Percentiles rank a stretch among this genome's conserved stretches.
Conservation (phyloP, 2,888 invertebrate genomes). For the Aphodius sticticus region DNA sequence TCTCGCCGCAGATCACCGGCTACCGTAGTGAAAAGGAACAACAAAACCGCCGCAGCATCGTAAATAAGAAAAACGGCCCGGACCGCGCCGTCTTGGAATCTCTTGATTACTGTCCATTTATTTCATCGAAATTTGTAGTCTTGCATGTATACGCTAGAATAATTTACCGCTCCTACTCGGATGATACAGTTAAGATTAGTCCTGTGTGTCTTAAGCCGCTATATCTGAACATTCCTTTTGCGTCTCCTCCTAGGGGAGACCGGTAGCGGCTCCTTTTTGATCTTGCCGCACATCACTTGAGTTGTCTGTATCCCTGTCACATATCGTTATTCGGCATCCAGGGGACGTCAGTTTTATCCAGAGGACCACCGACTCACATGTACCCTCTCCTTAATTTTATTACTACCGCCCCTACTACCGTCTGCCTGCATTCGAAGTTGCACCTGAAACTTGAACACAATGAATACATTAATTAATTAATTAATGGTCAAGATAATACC, state of each 20-base stretch:
- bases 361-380: not conserved
- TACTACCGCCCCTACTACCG: not conserved
- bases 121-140: slow-evolving; percentile 1
- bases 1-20: not conserved
- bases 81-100: not conserved
- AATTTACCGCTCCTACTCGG: not conserved
- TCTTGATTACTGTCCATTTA: not conserved
- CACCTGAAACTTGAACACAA: too few species aligned
- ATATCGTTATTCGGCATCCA: not conserved
- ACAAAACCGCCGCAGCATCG: not conserved
- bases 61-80: not conserved
- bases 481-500: too few species aligned
- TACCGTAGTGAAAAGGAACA: not conserved
- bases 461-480: too few species aligned
- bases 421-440: not conserved
- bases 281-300: not conserved
- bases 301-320: not conserved
- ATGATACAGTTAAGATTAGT: too few species aligned
- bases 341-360: not conserved
- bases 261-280: not conserved
- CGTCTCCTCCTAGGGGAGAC: not conserved
- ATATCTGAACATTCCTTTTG: not conserved
- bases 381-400: not conserved
- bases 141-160: not conserved
- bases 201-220: not conserved